Conservation (phyloP, 2,113 vertebrate species). For the Entelurus aequoreus region DNA sequence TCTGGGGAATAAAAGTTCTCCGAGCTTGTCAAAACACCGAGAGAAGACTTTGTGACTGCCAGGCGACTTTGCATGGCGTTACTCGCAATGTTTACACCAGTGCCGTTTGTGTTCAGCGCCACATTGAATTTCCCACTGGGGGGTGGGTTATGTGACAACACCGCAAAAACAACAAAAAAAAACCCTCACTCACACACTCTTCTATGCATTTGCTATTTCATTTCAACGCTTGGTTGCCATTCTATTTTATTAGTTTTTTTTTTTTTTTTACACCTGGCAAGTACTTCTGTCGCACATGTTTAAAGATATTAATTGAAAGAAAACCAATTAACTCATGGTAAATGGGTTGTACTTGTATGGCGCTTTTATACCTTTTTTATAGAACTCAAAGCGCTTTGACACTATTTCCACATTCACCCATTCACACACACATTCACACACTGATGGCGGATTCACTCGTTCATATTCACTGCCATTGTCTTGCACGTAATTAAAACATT, state of each 20-base stretch:
- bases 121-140: slow-evolving; percentile 40
- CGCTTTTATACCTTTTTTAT: too few species aligned
- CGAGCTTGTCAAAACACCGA: slow-evolving; percentile 42
- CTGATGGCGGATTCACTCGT: too few species aligned
- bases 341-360: too few species aligned
- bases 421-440: too few species aligned
- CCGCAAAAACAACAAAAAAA: slow-evolving; percentile 7
- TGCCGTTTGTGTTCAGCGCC: slow-evolving; percentile 40
- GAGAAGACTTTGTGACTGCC: slow-evolving; percentile 15
- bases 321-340: too few species aligned
- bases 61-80: slow-evolving; percentile 39
- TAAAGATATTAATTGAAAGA: too few species aligned
- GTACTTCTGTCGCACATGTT: neutral
- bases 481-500: too few species aligned
- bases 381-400: too few species aligned
- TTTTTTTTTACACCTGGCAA: neutral
- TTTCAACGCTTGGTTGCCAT: slow-evolving; percentile 17
- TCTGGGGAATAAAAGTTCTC: slow-evolving; percentile 53
- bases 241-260: neutral
- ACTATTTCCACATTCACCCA: too few species aligned
- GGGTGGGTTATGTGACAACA: slow-evolving; percentile 45
- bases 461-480: too few species aligned
- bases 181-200: neutral
- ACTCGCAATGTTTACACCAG: slow-evolving; percentile 47
- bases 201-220: slow-evolving; percentile 24